Evolutionary conservation across 2,797 vertebrate species (phyloP), one percentile per base, ranked within the genome.

Genomic region (Enteromius paludinosus): DNA sequence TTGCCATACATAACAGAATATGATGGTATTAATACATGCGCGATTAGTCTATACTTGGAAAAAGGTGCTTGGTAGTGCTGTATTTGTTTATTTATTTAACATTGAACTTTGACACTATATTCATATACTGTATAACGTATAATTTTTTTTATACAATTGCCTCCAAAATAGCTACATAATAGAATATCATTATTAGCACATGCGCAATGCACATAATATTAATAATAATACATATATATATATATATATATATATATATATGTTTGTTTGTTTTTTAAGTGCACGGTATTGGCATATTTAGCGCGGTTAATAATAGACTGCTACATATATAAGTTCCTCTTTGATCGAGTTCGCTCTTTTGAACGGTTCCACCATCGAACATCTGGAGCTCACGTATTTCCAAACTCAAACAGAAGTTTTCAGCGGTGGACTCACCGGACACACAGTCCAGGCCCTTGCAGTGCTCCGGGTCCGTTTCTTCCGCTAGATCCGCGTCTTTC

Each of bases 401-500:
- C 59, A 28, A 28, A 28, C 23, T 15, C 25, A 18, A 8, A 23
- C 15, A 10, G 6, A 38, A 17, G n/a, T 10, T 5, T 49, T 18
- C 0, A 15, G 38, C 38, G 1, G 47, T 11, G 30, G 0, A 87
- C 93, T 90, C 87, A 99, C 97, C 97, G 90, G 96, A 96, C 43
- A 93, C 93, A 72, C 95, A 95, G 95, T 98, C 97, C 68, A 93
- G 91, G 30, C 90, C 93, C 79, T 94, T 92, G 2, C 90, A 84
- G 86, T 95, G 95, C 35, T 96, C 96, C 35, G 94, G 93, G 82
- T 96, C 95, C 47, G 94, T 95, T 88, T 95, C 94, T 66, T 95
- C 94, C 65, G 87, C 84, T 45, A 80, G 64, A 71, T 93, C 94
- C 14, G 86, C 87, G 89, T 93, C 90, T 59, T 92, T 93, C 85